These are phyloP conservation scores for Spodoptera picta DNA, from an alignment of 2,888 invertebrate species.

Conservation along the genomic window DNA sequence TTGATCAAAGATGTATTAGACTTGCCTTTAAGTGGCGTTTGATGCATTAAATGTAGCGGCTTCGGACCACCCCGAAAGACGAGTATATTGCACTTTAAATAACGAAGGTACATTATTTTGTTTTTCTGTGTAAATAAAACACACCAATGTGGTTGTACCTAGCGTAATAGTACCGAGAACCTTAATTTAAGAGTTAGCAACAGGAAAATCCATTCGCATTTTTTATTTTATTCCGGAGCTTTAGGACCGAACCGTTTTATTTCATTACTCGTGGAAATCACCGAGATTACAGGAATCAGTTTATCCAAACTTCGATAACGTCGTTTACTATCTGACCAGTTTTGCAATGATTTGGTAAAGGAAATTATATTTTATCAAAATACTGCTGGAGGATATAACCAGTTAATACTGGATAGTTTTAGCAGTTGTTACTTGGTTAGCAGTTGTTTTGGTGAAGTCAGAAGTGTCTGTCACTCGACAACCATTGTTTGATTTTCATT, in stretches of 20 bases:
- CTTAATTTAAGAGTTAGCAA: background rate
- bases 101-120: slow-evolving; percentile 2
- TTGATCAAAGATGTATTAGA: slow-evolving; percentile 4
- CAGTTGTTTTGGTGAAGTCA: too few relatives aligned
- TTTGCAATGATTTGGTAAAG: too few relatives aligned
- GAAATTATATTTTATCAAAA: too few relatives aligned
- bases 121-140: background rate
- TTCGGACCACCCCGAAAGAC: slow-evolving; percentile 22
- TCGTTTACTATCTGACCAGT: background rate
- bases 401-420: too few relatives aligned
- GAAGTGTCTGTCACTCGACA: too few relatives aligned
- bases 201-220: slow-evolving; percentile 26
- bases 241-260: slow-evolving; percentile 7
- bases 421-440: too few relatives aligned
- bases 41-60: slow-evolving; percentile 30
- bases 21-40: slow-evolving; percentile 36
- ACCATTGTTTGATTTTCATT: too few relatives aligned
- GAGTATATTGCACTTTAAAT: slow-evolving; percentile 1
- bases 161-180: too few relatives aligned
- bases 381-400: too few relatives aligned
- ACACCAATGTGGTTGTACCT: too few relatives aligned
- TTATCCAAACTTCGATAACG: slow-evolving; percentile 22
- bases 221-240: background rate
- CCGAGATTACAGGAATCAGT: slow-evolving; percentile 4
- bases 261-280: slow-evolving; percentile 6